Base-by-base conservation (phyloP, 2,113 vertebrate species). In the Xiphophorus maculatus region DNA sequence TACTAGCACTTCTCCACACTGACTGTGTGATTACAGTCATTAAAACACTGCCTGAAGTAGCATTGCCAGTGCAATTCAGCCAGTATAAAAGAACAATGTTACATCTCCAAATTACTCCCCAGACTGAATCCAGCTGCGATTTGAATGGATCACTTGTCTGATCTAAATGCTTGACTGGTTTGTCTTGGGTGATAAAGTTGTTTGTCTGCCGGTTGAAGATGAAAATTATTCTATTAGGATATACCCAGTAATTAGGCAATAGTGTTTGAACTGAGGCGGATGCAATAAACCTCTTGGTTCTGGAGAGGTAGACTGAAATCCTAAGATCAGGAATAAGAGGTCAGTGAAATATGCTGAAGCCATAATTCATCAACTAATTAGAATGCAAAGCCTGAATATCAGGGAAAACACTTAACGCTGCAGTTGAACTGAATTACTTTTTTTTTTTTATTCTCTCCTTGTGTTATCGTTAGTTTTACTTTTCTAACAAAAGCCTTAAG, bases 101-200 rank as follows among this genome's bases (percentile, higher is more conserved):
- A 80, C 86, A 88, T 85, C 76, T 89, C 81, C 82, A 81, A 84
- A 81, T 84, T 30, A 76, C 79, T 73, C 78, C 48, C 67, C 22
- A 32, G 66, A 79, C 74, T 69, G 67, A 76, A 81, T 89, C 81
- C 83, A 88, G 85, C 83, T 88, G 81, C 28, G n/a, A 61, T 42
- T 6, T 79, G 81, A 86, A 86, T 79, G 82, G 81, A 80, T 84
- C 73, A 74, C 80, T 85, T 66, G 58, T 63, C 62, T 78, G 69
- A 82, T 81, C 44, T 28, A 44, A 80, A 77, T 63, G 70, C 76
- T 71, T 65, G 68, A 63, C 19, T 19, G 69, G 71, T 78, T 79
- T 6, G 60, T 79, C 63, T 35, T 27, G 10, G 2, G 70, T 44
- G 66, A 77, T 63, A 74, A 79, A 54, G 44, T 48, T n/a, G 78